Evolutionary conservation across 1,140 invertebrate species (phyloP), one percentile per base, ranked within the genome.

Genomic region (Panagrolaimus sp.): DNA sequence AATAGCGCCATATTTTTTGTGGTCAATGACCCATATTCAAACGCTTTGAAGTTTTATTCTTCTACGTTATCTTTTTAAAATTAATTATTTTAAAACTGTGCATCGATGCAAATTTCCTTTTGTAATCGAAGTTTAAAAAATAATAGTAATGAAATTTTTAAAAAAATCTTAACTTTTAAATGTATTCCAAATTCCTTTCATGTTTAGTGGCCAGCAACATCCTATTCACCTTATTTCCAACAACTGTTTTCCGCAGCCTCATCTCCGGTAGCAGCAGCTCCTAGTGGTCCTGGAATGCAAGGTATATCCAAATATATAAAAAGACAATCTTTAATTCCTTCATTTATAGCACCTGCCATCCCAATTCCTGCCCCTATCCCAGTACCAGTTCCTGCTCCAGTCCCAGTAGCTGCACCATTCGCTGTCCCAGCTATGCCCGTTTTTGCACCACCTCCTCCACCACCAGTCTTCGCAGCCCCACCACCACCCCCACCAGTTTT

Each of bases 171-270:
- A n/a, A n/a, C n/a, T n/a, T n/a, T n/a, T n/a, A n/a, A n/a, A n/a
- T n/a, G n/a, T n/a, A n/a, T n/a, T n/a, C n/a, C n/a, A n/a, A n/a
- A n/a, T n/a, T n/a, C n/a, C 7, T 38, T 38, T 2, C 2, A 38
- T 32, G 21, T 71, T 71, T 62, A 72, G 71, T 72, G 71, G 71
- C 71, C 71, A 0, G 63, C 71, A 26, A 70, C 71, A 15, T 75
- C 64, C 17, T 74, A 73, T 32, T 74, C 72, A 26, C 72, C 72
- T n/a, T 73, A 74, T 43, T 74, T 73, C 45, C 71, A 74, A 65
- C 70, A 68, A 24, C 38, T 73, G 6, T 73, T 73, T 46, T 65
- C 69, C 26, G 44, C 48, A 4, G 72, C 72, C 14, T 62, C 43
- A 10, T 47, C 71, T 15, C 72, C 72, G 3, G 72, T 73, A 5